Percentiles rank a stretch among this genome's conserved stretches.
Evolutionary conservation across 2,888 invertebrate species (phyloP).

Genomic region (Helicoverpa assulta): DNA sequence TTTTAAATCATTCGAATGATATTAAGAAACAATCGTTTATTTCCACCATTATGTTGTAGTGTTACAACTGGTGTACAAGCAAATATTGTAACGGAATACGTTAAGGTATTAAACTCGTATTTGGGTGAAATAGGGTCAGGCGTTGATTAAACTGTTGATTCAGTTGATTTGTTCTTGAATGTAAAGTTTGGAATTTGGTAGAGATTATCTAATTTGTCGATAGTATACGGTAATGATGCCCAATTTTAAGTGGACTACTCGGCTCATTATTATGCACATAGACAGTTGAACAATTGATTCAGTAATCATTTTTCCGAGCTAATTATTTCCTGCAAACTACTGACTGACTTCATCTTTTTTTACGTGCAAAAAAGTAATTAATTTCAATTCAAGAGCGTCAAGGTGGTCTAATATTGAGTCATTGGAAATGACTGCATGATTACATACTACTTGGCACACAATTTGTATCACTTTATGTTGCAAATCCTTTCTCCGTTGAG

Average conservation of each 20-base stretch:
- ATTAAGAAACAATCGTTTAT: conserved; percentile 35
- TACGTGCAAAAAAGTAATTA: conserved; percentile 38
- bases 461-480: conserved; percentile 32
- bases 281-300: no score
- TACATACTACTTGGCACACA: conserved; percentile 13
- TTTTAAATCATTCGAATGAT: conserved; percentile 47
- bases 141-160: conserved; percentile 16
- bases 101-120: conserved; percentile 38
- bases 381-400: conserved; percentile 17
- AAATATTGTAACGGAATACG: conserved; percentile 40
- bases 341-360: conserved; percentile 33
- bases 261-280: no score
- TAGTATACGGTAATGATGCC: no score
- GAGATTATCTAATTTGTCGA: no score
- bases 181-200: background rate
- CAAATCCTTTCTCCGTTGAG: conserved; percentile 52
- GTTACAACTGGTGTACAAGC: conserved; percentile 30
- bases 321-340: conserved; percentile 17
- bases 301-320: no score
- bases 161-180: conserved; percentile 10
- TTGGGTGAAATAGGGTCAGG: conserved; percentile 26
- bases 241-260: no score
- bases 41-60: conserved; percentile 19
- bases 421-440: conserved; percentile 19
- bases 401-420: conserved; percentile 18